Conservation (phyloP, 2,888 invertebrate species). For the Andrena praecox region DNA sequence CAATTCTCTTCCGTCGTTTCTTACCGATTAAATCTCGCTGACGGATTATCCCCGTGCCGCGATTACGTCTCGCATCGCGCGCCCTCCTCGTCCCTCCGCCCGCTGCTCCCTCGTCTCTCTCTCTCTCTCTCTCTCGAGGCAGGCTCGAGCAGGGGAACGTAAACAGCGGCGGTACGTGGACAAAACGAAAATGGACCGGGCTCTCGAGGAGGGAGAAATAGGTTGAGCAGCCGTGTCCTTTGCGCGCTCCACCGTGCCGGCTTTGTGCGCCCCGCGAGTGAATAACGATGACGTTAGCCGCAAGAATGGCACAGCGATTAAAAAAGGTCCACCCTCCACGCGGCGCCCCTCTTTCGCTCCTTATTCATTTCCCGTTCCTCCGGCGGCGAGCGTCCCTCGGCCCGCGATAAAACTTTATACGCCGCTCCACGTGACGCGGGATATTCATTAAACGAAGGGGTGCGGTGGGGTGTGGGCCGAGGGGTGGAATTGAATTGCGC, state of each 20-base stretch:
- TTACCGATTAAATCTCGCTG: not conserved
- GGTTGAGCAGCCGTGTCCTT: constrained; percentile 53
- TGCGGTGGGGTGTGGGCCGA: no score
- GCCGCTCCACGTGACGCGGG: not conserved
- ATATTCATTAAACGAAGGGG: constrained; percentile 18
- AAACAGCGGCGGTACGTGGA: constrained; percentile 12
- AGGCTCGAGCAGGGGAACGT: not conserved
- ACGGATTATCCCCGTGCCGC: not conserved
- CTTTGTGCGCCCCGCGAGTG: constrained; percentile 31
- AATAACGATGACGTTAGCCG: constrained; percentile 50
- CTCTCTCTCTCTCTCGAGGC: not conserved
- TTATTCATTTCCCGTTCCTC: constrained; percentile 17
- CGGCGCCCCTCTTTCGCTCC: not conserved
- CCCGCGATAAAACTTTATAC: constrained; percentile 23
- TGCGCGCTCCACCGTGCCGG: constrained; percentile 18
- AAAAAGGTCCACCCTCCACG: constrained; percentile 11
- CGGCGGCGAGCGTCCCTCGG: not conserved
- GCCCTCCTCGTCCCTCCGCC: not conserved
- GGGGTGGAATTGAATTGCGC: constrained; percentile 22
- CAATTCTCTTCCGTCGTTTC: no score
- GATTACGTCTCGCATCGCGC: not conserved
- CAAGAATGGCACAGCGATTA: constrained; percentile 47
- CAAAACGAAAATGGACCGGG: constrained; percentile 34
- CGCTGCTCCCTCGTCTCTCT: not conserved
- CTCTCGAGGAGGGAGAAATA: constrained; percentile 36